Evolutionary conservation across 2,113 vertebrate species (phyloP).

Genomic region (Chascanopsetta lugubris): DNA sequence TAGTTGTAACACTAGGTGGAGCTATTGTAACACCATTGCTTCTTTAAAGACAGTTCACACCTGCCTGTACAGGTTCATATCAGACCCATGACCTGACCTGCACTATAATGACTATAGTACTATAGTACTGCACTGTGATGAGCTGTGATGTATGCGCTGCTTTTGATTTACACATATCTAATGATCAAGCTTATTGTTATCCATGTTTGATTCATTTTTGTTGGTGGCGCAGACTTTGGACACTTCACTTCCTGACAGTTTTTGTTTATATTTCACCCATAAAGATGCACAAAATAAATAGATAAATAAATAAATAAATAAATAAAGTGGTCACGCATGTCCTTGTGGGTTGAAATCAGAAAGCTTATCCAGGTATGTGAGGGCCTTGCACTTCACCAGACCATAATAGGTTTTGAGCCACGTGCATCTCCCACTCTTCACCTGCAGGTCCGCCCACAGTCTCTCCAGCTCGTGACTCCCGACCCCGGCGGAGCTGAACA

Average conservation of each 20-base stretch:
- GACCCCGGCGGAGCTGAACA: slow-evolving; percentile 87
- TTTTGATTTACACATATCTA: too few species aligned
- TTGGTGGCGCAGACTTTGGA: too few species aligned
- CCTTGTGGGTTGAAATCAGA: slow-evolving; percentile 66
- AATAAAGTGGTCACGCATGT: background rate
- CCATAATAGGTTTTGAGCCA: slow-evolving; percentile 88
- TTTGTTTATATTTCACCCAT: background rate
- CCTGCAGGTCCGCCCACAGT: slow-evolving; percentile 85
- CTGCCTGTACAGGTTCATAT: too few species aligned
- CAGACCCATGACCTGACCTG: too few species aligned
- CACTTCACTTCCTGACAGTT: background rate
- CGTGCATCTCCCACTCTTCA: slow-evolving; percentile 72
- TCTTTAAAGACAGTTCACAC: too few species aligned
- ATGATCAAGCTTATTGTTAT: too few species aligned
- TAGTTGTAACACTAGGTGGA: too few species aligned
- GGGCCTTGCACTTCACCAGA: slow-evolving; percentile 87
- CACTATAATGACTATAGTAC: too few species aligned
- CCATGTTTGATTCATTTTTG: too few species aligned
- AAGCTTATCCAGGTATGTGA: slow-evolving; percentile 89
- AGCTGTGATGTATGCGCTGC: too few species aligned
- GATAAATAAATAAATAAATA: background rate
- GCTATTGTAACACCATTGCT: too few species aligned
- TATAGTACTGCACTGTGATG: too few species aligned
- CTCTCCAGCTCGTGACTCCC: slow-evolving; percentile 71
- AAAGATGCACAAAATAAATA: background rate